Percentiles rank a stretch among this genome's conserved stretches.
These are phyloP conservation scores for Beaufortia kweichowensis DNA, from an alignment of 2,113 vertebrate genomes.

Conservation along the genomic window DNA sequence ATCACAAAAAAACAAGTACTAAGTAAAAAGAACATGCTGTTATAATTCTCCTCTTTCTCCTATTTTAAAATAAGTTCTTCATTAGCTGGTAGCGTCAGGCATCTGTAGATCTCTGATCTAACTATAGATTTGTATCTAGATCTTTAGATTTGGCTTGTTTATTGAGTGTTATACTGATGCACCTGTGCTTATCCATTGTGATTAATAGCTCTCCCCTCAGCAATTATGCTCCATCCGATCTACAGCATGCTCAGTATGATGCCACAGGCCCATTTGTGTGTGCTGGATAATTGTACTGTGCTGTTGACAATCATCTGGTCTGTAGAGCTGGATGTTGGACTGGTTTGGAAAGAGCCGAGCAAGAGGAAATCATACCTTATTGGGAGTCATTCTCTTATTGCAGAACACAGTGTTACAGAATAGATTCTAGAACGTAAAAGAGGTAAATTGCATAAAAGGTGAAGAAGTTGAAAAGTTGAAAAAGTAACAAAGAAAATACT, in stretches of 20 bases:
- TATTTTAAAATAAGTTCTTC: not conserved
- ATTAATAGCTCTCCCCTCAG: slow-evolving; percentile 25
- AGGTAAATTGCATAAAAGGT: no score
- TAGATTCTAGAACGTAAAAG: no score
- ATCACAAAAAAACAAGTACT: not conserved
- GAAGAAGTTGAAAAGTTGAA: no score
- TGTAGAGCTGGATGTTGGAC: not conserved
- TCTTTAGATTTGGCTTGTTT: slow-evolving; percentile 17
- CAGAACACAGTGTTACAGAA: not conserved
- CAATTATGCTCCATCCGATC: not conserved
- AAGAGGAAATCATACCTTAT: slow-evolving; percentile 6
- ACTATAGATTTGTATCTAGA: no score
- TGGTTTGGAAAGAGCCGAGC: slow-evolving; percentile 6
- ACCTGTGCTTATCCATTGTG: slow-evolving; percentile 28
- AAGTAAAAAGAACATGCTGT: not conserved
- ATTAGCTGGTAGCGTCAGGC: not conserved
- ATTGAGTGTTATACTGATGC: slow-evolving; percentile 14
- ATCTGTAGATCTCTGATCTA: slow-evolving; percentile 3
- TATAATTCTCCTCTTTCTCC: not conserved
- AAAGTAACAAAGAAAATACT: not conserved
- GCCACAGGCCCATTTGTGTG: slow-evolving; percentile 23
- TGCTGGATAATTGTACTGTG: slow-evolving; percentile 29
- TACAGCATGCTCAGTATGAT: slow-evolving; percentile 1
- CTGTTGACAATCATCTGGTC: not conserved
- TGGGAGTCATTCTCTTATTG: not conserved